phyloP scores from a whole-genome alignment of 2,113 vertebrate species.

The Elephas maximus region DNA sequence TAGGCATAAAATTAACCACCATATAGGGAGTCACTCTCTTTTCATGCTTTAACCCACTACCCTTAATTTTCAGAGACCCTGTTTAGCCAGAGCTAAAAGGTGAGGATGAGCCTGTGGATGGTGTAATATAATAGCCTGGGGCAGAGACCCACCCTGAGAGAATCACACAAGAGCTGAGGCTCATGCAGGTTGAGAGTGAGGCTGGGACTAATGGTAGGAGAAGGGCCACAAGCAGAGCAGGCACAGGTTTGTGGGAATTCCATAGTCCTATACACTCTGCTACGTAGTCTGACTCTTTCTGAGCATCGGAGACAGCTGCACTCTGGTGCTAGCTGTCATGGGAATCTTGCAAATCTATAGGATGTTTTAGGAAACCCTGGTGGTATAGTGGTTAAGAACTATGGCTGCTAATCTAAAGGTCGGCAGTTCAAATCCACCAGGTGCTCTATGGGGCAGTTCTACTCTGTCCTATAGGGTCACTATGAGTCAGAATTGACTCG shows the following conservation, averaged over 20 bases:
- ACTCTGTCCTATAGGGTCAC: too few relatives aligned
- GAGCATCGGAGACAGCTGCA: neutral
- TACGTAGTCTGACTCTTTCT: neutral
- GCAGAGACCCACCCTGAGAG: neutral
- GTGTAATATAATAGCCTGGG: neutral
- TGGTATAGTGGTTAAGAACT: too few relatives aligned
- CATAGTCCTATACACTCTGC: accelerated
- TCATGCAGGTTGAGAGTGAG: neutral
- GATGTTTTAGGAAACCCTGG: too few relatives aligned
- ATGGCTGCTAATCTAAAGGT: too few relatives aligned
- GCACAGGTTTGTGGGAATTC: neutral
- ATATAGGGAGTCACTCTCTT: neutral
- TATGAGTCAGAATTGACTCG: too few relatives aligned
- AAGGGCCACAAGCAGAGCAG: too few relatives aligned
- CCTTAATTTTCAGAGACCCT: neutral
- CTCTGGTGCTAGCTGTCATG: too few relatives aligned
- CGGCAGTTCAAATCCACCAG: too few relatives aligned
- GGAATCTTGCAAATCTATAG: neutral
- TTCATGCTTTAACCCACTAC: neutral
- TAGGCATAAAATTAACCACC: neutral
- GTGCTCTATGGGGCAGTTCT: too few relatives aligned
- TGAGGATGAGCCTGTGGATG: neutral
- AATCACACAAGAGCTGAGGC: neutral
- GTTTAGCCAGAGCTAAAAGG: neutral
- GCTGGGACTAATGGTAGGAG: neutral